These are phyloP conservation scores for Ianthella basta DNA, from an alignment of 37 sponge, comb jelly and placozoan genomes.

Conservation along the genomic window DNA sequence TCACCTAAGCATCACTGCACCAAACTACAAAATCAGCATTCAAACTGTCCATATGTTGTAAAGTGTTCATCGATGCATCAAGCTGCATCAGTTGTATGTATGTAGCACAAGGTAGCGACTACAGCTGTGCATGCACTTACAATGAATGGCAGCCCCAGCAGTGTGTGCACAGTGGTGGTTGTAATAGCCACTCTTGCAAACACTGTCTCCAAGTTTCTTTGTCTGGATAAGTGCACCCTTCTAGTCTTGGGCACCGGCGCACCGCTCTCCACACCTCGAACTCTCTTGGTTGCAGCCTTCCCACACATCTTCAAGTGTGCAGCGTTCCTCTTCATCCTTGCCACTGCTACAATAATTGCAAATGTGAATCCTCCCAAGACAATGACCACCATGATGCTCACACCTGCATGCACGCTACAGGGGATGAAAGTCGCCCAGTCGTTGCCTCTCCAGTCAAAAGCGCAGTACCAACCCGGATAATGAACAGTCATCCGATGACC, in stretches of 20 bases:
- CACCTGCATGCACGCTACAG: neutral
- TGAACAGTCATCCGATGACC: neutral
- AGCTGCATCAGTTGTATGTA: no score
- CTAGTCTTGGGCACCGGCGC: neutral
- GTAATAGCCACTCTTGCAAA: neutral
- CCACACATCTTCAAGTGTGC: neutral
- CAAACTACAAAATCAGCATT: neutral
- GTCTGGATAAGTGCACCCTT: neutral
- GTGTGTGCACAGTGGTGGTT: neutral
- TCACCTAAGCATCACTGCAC: no score
- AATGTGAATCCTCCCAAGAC: neutral
- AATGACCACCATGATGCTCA: neutral
- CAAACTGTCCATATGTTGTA: no score
- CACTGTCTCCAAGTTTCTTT: conserved; percentile 4
- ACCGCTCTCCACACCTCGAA: neutral
- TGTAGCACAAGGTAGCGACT: neutral
- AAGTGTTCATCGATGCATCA: no score
- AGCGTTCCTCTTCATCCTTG: neutral
- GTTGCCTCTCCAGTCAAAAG: conserved; percentile 2
- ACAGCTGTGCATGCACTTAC: neutral
- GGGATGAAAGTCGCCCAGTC: neutral
- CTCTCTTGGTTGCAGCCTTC: neutral
- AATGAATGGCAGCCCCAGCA: conserved; percentile 21
- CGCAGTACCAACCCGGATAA: conserved; percentile 12
- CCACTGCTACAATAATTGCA: neutral